Evolutionary conservation across 2,888 invertebrate species (phyloP), one percentile per base, ranked within the genome.

Genomic region (Mesoligia furuncula): DNA sequence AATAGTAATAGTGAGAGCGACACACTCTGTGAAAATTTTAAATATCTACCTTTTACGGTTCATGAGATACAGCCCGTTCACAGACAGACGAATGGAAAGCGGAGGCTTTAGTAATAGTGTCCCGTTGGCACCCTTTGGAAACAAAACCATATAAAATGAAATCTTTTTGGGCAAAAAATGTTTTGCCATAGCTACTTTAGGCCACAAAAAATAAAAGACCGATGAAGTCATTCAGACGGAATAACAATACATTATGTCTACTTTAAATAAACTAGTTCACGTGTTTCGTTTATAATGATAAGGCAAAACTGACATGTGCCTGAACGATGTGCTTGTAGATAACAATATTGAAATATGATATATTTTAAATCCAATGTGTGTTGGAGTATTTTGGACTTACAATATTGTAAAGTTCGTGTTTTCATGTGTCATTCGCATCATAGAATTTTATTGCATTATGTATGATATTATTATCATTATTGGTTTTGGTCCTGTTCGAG

Each of bases 211-310:
- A 82, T 77, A 82, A 62, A 82, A 83, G 66, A 64, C 20, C 20
- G 67, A 61, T 83, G 83, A 73, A 64, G 59, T 83, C 78, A 83
- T 73, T 64, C 36, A 5, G 17, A 64, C 64, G 5, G 51, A 67
- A 59, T 73, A 76, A 67, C 51, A 64, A 59, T 81, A 67, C 42
- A 57, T 57, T 45, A 51, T 62, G 61, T 84, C 61, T 77, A 57
- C 70, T 83, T 83, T 83, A 71, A 85, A 83, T 85, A 73, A 68
- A 77, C 62, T 36, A 54, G 67, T 73, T 78, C 86, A 85, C 83
- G 83, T 83, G 86, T 83, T 57, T 71, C 54, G 48, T 48, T 54
- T 71, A 65, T 48, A 65, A 61, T 67, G 65, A 82, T 82, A 82
- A 83, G 66, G 70, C 59, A 83, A 73, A 77, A 68, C 70, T 31